Percentiles rank a stretch among this genome's conserved stretches.
phyloP scores from a whole-genome alignment of 2,888 invertebrate genomes.

The Lithophane socia region DNA sequence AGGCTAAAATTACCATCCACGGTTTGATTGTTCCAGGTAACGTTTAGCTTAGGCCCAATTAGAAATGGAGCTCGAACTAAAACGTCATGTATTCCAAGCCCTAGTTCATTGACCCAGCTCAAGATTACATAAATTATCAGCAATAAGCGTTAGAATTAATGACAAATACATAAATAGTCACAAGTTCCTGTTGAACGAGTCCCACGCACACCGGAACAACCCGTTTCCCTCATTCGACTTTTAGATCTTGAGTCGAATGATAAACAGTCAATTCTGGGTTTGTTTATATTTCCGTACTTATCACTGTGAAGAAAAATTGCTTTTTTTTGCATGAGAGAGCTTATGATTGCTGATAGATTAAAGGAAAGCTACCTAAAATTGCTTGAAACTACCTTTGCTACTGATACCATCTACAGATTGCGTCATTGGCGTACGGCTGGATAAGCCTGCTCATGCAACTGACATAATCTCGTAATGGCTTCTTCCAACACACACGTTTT shows the following conservation, averaged over 20 bases:
- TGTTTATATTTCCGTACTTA: conserved; percentile 37
- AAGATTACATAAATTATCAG: conserved; percentile 48
- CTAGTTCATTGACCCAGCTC: conserved; percentile 21
- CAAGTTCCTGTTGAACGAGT: conserved; percentile 58
- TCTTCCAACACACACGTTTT: conserved; percentile 26
- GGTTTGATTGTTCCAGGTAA: not conserved
- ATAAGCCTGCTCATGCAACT: conserved; percentile 20
- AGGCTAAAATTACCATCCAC: not conserved
- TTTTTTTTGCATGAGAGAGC: conserved; percentile 15
- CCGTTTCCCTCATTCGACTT: conserved; percentile 53
- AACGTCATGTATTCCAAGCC: not conserved
- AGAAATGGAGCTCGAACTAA: not conserved
- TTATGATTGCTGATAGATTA: conserved; percentile 7
- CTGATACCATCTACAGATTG: conserved; percentile 25
- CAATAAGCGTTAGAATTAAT: conserved; percentile 35
- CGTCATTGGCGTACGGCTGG: conserved; percentile 24
- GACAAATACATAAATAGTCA: conserved; percentile 37
- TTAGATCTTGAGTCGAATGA: conserved; percentile 45
- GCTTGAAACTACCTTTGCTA: conserved; percentile 14
- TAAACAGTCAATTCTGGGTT: conserved; percentile 30
- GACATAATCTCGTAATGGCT: conserved; percentile 39
- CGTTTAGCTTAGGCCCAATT: not conserved
- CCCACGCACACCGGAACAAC: conserved; percentile 42
- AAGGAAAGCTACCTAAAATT: conserved; percentile 19
- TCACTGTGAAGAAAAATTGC: not conserved